Evolutionary conservation across 2,888 invertebrate genomes (phyloP), one percentile per base, ranked within the genome.

Genomic region (Uropetala carovei): DNA sequence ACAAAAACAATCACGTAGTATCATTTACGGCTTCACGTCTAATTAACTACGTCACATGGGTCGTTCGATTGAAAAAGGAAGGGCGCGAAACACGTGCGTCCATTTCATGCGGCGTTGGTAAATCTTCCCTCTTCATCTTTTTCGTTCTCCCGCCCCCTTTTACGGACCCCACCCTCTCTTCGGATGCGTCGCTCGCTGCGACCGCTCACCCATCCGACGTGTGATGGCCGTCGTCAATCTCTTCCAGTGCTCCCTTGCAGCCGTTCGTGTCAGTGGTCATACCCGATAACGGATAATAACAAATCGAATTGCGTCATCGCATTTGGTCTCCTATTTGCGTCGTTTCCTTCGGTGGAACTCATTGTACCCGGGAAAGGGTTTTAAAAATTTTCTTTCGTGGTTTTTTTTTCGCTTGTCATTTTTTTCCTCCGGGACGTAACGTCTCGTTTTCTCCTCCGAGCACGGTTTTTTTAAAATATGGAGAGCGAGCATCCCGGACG

Each of bases 11-110:
- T 43, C 13, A n/a, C 68, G 22, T 27, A 9, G 75, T 10, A 13
- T 75, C 75, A 10, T 75, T 75, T 27, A 27, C 75, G 75, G 27
- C 27, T 75, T 75, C 75, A 22, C 27, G n/a, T 22, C 75, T 27
- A 75, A 75, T 75, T n/a, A 75, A 43, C 43, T 1, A 43, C 43
- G 43, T 43, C 43, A 43, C 43, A 43, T 5, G 5, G 43, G 43
- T 43, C 43, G 43, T 5, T 5, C 43, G 43, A 43, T 43, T 43
- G 43, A 43, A 43, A 43, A 43, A 43, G 43, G 43, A 43, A 43
- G 43, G 43, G 43, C 43, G 43, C 43, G 43, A 27, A 75, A 75
- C 75, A 75, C 75, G 75, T 75, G 75, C 75, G 75, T 75, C 75
- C 75, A 75, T 75, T 27, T 27, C 22, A 22, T 75, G 22, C 75